phyloP scores from a whole-genome alignment of 2,797 vertebrate genomes.

The Discoglossus pictus region DNA sequence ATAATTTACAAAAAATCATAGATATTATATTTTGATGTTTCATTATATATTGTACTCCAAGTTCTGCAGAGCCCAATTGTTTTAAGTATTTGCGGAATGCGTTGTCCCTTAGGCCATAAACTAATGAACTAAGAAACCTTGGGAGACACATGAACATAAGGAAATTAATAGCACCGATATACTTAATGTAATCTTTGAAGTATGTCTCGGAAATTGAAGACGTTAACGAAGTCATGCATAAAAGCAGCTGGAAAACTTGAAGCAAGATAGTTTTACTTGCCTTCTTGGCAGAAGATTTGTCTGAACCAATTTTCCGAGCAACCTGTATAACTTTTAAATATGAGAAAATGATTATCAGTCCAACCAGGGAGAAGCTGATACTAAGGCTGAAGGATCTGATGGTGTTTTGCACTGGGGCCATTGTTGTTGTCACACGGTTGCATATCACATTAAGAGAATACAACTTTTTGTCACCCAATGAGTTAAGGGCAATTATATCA shows the following conservation, averaged over 20 bases:
- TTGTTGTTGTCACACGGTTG: not conserved
- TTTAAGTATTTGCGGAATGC: not conserved
- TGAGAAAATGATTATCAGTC: constrained; percentile 18
- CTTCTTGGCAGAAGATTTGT: constrained; percentile 2
- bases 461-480: not conserved
- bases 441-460: not conserved
- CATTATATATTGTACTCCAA: too few relatives aligned
- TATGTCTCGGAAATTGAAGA: not conserved
- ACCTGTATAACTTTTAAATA: constrained; percentile 7
- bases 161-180: too few relatives aligned
- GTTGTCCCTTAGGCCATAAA: constrained; percentile 27
- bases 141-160: constrained; percentile 11
- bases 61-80: too few relatives aligned
- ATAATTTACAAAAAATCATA: too few relatives aligned
- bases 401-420: not conserved
- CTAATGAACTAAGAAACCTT: constrained; percentile 20
- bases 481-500: not conserved
- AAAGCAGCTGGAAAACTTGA: constrained; percentile 20
- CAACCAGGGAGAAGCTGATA: not conserved
- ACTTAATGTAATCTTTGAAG: not conserved
- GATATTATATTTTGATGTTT: too few relatives aligned
- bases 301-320: constrained; percentile 11
- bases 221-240: constrained; percentile 10
- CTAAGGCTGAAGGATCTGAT: not conserved
- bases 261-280: constrained; percentile 19